Evolutionary conservation across 2,797 vertebrate genomes (phyloP).

Genomic region (Halcyon leucocephala): DNA sequence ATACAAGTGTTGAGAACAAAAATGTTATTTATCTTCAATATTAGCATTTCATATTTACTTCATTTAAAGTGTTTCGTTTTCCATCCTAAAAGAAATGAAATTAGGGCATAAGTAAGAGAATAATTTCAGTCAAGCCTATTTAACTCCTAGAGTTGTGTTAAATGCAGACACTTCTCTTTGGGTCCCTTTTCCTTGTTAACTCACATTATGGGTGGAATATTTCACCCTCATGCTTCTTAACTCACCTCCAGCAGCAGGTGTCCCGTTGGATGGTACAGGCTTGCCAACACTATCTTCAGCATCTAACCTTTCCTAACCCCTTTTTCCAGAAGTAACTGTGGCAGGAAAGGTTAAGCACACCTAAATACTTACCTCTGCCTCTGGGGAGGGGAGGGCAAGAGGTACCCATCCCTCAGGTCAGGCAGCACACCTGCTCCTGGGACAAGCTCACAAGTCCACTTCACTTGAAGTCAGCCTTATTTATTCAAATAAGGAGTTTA

Average conservation of each 20-base stretch:
- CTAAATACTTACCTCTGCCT: not conserved
- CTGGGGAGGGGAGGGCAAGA: not conserved
- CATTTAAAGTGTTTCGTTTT: not conserved
- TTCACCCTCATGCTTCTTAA: not conserved
- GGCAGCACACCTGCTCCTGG: not conserved
- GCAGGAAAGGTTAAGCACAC: slow-evolving; percentile 31
- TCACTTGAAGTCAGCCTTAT: not conserved
- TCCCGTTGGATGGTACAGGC: not conserved
- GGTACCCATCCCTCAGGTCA: not conserved
- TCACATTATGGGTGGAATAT: not conserved
- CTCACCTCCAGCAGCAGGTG: not conserved
- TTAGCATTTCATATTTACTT: not conserved
- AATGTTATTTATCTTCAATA: not conserved
- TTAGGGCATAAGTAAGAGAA: not conserved
- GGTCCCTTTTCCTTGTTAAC: not conserved
- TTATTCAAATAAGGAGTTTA: not conserved
- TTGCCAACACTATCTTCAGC: not conserved
- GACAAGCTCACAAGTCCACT: not conserved
- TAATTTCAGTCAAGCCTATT: not conserved
- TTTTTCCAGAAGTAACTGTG: not conserved
- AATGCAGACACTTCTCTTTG: not conserved
- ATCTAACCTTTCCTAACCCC: not conserved
- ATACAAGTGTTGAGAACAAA: not conserved
- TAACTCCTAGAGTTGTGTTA: not conserved
- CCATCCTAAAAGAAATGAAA: not conserved